These are phyloP conservation scores for Solenopsis fugax DNA, from an alignment of 1,140 invertebrate species.

Conservation along the genomic window DNA sequence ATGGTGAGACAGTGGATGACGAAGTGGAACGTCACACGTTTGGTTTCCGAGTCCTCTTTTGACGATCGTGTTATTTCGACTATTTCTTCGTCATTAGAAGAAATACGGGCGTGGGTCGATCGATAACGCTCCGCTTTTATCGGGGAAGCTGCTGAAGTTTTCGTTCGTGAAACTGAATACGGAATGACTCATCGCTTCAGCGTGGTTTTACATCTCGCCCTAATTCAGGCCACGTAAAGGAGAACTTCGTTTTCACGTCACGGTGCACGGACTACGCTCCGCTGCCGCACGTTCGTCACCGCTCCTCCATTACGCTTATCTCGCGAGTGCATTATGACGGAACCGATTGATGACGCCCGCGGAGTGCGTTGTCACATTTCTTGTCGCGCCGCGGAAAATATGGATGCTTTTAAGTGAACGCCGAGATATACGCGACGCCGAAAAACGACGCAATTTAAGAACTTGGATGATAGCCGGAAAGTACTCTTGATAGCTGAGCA, in stretches of 20 bases:
- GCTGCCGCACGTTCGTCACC: conserved; percentile 48
- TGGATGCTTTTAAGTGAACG: conserved; percentile 59
- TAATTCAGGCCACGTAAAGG: conserved; percentile 59
- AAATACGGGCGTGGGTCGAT: background rate
- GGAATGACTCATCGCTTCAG: conserved; percentile 58
- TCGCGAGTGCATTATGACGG: conserved; percentile 54
- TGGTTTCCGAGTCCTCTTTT: background rate
- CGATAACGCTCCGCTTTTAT: conserved; percentile 53
- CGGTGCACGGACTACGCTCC: conserved; percentile 39
- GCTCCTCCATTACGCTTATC: conserved; percentile 59
- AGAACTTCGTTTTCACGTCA: conserved; percentile 61
- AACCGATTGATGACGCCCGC: conserved; percentile 61
- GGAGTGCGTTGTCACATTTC: conserved; percentile 64
- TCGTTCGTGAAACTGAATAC: conserved; percentile 55
- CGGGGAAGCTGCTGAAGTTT: conserved; percentile 44
- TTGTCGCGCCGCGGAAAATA: conserved; percentile 44
- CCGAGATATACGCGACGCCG: conserved; percentile 29
- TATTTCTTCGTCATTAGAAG: conserved; percentile 12
- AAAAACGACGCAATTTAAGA: conserved; percentile 55
- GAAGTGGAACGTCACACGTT: background rate
- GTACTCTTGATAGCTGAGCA: background rate
- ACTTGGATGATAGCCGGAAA: conserved; percentile 2
- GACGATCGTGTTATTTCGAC: background rate
- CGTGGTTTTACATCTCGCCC: conserved; percentile 49
- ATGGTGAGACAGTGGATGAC: background rate